phyloP scores from a whole-genome alignment of 2,888 invertebrate genomes.

The Mellilla xanthometata region DNA sequence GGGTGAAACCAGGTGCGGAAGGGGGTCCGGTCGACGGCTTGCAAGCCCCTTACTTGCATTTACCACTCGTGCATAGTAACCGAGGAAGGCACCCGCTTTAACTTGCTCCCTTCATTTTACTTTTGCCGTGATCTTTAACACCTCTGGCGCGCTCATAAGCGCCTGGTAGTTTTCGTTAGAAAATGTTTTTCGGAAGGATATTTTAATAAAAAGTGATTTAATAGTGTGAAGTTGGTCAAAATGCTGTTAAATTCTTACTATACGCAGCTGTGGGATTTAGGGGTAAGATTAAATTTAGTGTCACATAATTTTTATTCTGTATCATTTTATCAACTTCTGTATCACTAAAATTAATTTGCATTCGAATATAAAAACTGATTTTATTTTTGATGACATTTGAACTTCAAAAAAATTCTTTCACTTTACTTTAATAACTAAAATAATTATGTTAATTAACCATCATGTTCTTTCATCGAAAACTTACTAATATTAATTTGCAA shows the following conservation, averaged over 20 bases:
- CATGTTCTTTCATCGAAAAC: too few relatives aligned
- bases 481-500: too few relatives aligned
- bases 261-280: constrained; percentile 53
- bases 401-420: too few relatives aligned
- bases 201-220: constrained; percentile 15
- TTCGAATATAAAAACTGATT: too few relatives aligned
- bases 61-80: constrained; percentile 68
- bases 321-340: too few relatives aligned
- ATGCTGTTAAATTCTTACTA: constrained; percentile 52
- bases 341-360: too few relatives aligned
- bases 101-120: constrained; percentile 44
- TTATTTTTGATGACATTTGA: too few relatives aligned
- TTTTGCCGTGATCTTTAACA: too few relatives aligned
- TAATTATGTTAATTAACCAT: too few relatives aligned
- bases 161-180: constrained; percentile 40
- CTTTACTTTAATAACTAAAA: too few relatives aligned
- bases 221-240: constrained; percentile 16
- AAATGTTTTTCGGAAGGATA: constrained; percentile 18
- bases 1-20: constrained; percentile 36
- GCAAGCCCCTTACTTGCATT: constrained; percentile 59
- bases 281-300: constrained; percentile 40
- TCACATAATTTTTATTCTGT: background rate
- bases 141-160: constrained; percentile 35
- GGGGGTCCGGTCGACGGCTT: constrained; percentile 67
- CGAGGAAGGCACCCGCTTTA: constrained; percentile 56